A percentile compares a stretch with the other conserved stretches of the same genome.
Evolutionary conservation across 2,797 vertebrate genomes (phyloP).

Genomic region (Xiphophorus birchmanni): DNA sequence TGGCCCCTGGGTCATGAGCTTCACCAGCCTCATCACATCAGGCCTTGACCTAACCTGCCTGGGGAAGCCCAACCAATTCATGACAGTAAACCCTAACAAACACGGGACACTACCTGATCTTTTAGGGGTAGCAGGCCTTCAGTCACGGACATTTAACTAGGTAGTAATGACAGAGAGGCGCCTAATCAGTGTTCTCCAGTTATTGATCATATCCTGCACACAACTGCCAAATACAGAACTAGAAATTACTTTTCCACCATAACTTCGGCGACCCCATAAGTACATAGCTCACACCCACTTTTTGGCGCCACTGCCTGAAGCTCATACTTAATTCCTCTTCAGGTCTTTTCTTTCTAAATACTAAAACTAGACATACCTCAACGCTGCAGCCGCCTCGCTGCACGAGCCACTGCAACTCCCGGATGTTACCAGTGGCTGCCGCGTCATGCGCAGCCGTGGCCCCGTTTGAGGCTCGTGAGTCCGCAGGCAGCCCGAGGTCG

Average conservation of each 20-base stretch:
- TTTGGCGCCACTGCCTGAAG: neutral
- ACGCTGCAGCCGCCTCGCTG: slow-evolving; percentile 76
- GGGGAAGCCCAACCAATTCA: neutral
- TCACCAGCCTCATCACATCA: neutral
- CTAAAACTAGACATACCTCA: slow-evolving; percentile 71
- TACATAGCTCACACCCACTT: no score
- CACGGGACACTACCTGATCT: neutral
- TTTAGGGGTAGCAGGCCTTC: neutral
- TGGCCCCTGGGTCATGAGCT: neutral
- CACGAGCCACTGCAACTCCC: slow-evolving; percentile 84
- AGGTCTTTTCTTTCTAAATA: neutral
- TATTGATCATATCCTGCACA: no score
- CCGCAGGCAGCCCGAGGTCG: slow-evolving; percentile 71
- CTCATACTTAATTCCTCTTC: neutral
- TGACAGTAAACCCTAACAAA: neutral
- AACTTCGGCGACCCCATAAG: no score
- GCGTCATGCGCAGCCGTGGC: slow-evolving; percentile 86
- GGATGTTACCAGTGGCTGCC: slow-evolving; percentile 82
- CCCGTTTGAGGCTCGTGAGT: slow-evolving; percentile 80
- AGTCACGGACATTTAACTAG: neutral
- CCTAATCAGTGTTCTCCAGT: no score
- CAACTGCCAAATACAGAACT: no score
- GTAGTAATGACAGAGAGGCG: neutral
- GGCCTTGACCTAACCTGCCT: no score
- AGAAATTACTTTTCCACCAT: no score